Conservation (phyloP, 2,797 vertebrate species). For the Perodicticus potto region DNA sequence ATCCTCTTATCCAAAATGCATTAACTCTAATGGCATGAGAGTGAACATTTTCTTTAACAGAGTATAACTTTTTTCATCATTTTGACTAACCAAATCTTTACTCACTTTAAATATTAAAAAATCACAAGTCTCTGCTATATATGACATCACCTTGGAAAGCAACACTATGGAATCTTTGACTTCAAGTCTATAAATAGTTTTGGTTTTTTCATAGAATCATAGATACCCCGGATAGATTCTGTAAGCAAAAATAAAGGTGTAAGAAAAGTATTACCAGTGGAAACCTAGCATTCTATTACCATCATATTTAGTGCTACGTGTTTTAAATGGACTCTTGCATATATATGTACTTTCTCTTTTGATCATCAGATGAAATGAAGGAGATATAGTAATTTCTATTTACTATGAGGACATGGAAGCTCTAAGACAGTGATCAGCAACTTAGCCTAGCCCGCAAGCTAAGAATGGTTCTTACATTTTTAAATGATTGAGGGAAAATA, state of each 20-base stretch:
- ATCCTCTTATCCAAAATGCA: neutral
- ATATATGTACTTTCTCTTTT: neutral
- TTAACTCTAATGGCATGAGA: neutral
- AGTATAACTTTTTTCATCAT: neutral
- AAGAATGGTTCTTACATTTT: neutral
- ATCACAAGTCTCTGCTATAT: neutral
- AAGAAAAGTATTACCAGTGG: neutral
- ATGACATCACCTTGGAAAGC: neutral
- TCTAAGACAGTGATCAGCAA: neutral
- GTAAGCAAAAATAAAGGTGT: neutral
- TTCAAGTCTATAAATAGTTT: slow-evolving; percentile 18
- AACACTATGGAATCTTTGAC: neutral
- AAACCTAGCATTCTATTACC: neutral
- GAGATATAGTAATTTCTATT: neutral
- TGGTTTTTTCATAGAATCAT: neutral
- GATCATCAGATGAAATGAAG: neutral
- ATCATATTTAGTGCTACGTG: neutral
- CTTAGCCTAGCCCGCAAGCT: neutral
- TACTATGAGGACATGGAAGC: neutral
- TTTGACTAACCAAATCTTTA: neutral
- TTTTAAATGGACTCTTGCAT: neutral
- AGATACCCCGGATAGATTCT: neutral
- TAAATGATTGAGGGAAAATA: neutral
- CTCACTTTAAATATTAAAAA: neutral
- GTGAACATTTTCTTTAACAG: neutral